Evolutionary conservation across 2,113 vertebrate species (phyloP).

Genomic region (Plotosus lineatus): DNA sequence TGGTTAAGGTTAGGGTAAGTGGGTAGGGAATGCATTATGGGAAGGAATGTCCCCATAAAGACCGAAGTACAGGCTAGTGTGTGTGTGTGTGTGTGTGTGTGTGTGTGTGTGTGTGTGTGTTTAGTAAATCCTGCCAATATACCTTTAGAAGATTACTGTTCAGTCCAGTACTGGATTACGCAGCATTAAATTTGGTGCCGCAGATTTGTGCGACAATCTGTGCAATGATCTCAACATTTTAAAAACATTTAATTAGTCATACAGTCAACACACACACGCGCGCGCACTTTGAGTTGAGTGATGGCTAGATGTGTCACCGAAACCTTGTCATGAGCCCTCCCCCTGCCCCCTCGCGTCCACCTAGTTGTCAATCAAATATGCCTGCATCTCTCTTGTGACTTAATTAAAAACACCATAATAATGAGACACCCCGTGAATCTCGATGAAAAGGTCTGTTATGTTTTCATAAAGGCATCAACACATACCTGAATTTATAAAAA

Average conservation of each 20-base stretch:
- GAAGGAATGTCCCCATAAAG: no score
- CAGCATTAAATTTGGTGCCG: constrained; percentile 54
- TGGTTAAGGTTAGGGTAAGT: no score
- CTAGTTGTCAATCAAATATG: constrained; percentile 53
- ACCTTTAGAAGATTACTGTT: constrained; percentile 47
- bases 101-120: constrained; percentile 12
- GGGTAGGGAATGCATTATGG: no score
- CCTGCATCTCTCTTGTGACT: constrained; percentile 8
- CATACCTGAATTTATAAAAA: background rate
- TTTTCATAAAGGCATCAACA: background rate
- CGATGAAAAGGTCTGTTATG: background rate
- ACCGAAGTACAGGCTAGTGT: no score
- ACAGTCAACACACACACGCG: constrained; percentile 51
- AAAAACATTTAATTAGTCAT: constrained; percentile 63
- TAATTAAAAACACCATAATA: constrained; percentile 41
- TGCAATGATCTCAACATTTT: constrained; percentile 57
- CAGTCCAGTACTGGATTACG: constrained; percentile 54
- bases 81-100: constrained; percentile 15
- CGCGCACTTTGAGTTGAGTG: constrained; percentile 48
- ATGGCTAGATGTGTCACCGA: background rate
- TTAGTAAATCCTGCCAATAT: background rate
- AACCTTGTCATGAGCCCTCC: background rate
- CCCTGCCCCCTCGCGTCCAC: constrained; percentile 44
- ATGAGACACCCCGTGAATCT: background rate
- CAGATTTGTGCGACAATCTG: constrained; percentile 68